Evolutionary conservation across 1,140 invertebrate genomes (phyloP).

Genomic region (Pseudachorutes palmiensis): DNA sequence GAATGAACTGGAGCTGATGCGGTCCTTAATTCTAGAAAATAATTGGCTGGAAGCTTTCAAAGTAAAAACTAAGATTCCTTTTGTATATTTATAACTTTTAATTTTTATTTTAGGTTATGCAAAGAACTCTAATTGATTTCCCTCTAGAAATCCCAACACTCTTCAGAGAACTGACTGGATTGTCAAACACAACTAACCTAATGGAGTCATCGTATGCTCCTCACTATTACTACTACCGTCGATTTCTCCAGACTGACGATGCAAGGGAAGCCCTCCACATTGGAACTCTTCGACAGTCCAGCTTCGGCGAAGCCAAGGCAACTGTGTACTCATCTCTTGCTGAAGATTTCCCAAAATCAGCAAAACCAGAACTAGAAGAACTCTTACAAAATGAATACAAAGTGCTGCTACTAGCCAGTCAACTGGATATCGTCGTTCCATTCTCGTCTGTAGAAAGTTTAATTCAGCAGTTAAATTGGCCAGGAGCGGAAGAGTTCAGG

Average conservation of each 20-base stretch:
- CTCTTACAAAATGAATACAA: slow-evolving; percentile 40
- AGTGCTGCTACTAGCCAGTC: slow-evolving; percentile 37
- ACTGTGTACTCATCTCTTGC: slow-evolving; percentile 18
- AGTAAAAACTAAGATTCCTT: slow-evolving; percentile 38
- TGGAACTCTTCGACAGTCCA: slow-evolving; percentile 45
- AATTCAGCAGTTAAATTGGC: slow-evolving; percentile 45
- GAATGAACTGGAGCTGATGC: slow-evolving; percentile 40
- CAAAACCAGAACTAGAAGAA: slow-evolving; percentile 34
- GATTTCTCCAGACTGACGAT: slow-evolving; percentile 41
- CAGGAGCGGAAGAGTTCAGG: slow-evolving; percentile 27
- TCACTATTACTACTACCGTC: slow-evolving; percentile 26
- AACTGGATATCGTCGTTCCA: slow-evolving; percentile 44
- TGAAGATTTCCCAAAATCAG: slow-evolving; percentile 30
- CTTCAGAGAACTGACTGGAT: slow-evolving; percentile 47
- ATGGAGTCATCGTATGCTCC: slow-evolving; percentile 7
- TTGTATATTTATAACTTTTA: no score
- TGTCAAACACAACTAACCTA: slow-evolving; percentile 23
- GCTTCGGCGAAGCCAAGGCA: slow-evolving; percentile 29
- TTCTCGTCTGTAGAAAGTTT: slow-evolving; percentile 47
- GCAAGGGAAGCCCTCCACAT: slow-evolving; percentile 47
- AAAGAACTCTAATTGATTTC: slow-evolving; percentile 47
- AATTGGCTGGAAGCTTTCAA: slow-evolving; percentile 40
- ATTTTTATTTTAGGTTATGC: slow-evolving; percentile 46
- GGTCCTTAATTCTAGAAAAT: slow-evolving; percentile 41
- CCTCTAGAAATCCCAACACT: slow-evolving; percentile 41